These are phyloP conservation scores for Clamator glandarius DNA, from an alignment of 2,797 vertebrate species.

Conservation along the genomic window DNA sequence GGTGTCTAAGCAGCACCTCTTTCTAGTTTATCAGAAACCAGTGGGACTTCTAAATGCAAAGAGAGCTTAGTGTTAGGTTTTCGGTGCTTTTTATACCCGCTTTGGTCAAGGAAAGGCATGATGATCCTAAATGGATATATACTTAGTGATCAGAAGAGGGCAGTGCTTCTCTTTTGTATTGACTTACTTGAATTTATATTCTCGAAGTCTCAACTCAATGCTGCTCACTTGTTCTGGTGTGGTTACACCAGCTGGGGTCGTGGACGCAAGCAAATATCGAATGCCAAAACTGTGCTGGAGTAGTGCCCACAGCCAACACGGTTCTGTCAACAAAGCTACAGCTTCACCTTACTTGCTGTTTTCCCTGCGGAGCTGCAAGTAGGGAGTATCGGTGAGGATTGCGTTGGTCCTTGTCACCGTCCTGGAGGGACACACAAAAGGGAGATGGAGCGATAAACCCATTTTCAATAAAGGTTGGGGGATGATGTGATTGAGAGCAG, in stretches of 20 bases:
- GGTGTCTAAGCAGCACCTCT: background rate
- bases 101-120: fast-evolving
- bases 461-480: too few relatives aligned
- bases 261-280: background rate
- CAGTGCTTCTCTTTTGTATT: background rate
- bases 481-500: too few relatives aligned
- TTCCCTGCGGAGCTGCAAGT: background rate
- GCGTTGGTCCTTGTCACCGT: background rate
- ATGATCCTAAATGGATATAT: fast-evolving
- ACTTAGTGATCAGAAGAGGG: background rate
- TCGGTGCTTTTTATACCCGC: fast-evolving
- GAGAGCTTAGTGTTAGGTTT: fast-evolving
- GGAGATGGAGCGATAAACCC: too few relatives aligned
- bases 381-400: background rate
- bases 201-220: fast-evolving
- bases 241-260: fast-evolving
- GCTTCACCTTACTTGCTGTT: background rate
- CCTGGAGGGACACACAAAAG: background rate
- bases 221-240: fast-evolving
- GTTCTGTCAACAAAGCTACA: background rate
- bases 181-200: fast-evolving
- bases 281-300: fast-evolving
- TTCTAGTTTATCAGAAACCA: fast-evolving
- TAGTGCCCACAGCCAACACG: background rate
- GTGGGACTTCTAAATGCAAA: fast-evolving